These are phyloP conservation scores for Heteronetta atricapilla DNA, from an alignment of 2,113 vertebrate genomes.

Conservation along the genomic window DNA sequence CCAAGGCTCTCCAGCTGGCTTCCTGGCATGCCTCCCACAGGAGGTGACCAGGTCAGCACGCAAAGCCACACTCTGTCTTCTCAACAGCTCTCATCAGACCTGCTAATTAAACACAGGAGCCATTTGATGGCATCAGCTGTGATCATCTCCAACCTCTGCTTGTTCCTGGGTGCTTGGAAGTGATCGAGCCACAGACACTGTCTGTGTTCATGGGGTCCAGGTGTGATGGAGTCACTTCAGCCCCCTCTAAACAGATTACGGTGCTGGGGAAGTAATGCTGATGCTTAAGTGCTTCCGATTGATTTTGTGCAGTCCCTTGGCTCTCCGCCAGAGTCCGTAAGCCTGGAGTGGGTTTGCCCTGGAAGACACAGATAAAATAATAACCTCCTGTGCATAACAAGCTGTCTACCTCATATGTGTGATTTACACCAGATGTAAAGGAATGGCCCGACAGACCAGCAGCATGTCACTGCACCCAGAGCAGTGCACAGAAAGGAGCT, in stretches of 20 bases:
- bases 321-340: not conserved
- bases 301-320: not conserved
- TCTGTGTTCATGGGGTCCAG: accelerated
- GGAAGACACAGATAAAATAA: not conserved
- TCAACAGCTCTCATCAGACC: not conserved
- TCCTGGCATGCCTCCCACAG: accelerated
- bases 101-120: not conserved
- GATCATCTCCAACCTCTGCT: not conserved
- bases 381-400: not conserved
- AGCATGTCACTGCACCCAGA: accelerated
- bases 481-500: not conserved
- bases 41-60: not conserved
- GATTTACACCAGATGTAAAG: not conserved
- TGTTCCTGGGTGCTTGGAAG: not conserved
- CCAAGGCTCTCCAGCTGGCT: not conserved
- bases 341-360: not conserved
- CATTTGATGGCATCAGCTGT: not conserved
- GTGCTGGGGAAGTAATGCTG: not conserved
- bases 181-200: not conserved
- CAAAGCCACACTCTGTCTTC: accelerated
- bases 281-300: not conserved
- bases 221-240: not conserved
- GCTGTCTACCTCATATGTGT: not conserved
- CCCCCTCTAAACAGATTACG: not conserved
- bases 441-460: not conserved